Conservation (phyloP, 2,797 vertebrate species). For the Pseudochirops corinnae region DNA sequence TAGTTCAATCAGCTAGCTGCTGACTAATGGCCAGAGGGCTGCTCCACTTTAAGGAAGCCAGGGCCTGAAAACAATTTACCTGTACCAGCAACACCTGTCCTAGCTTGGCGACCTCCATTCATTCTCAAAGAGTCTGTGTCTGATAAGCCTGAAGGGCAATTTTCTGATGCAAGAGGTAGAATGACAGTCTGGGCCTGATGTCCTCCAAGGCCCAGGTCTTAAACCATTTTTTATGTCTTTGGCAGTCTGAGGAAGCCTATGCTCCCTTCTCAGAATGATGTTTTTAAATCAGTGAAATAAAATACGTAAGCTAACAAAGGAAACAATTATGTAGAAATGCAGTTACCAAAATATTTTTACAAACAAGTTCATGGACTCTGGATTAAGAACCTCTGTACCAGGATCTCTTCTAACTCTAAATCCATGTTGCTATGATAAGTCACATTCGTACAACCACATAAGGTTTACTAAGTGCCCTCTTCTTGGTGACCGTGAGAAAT, state of each 20-base stretch:
- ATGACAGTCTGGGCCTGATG: not conserved
- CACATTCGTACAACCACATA: not conserved
- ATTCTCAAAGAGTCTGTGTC: not conserved
- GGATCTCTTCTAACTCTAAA: not conserved
- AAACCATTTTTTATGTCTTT: not conserved
- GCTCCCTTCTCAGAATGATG: not conserved
- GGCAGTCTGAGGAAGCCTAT: not conserved
- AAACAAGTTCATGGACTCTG: not conserved
- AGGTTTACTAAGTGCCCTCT: not conserved
- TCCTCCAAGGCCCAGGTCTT: not conserved
- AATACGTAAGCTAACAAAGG: not conserved
- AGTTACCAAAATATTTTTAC: not conserved
- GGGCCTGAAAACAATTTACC: slow-evolving; percentile 33
- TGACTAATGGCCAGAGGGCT: slow-evolving; percentile 29
- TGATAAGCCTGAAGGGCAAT: not conserved
- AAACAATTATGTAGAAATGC: not conserved
- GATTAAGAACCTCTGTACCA: not conserved
- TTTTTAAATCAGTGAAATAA: not conserved
- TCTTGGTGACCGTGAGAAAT: not conserved
- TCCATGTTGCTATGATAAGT: not conserved
- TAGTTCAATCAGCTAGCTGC: slow-evolving; percentile 70
- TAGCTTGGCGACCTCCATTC: not conserved
- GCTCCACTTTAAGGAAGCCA: slow-evolving; percentile 49
- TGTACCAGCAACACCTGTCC: not conserved
- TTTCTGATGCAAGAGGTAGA: not conserved